Evolutionary conservation across 2,113 vertebrate species (phyloP).

Genomic region (Nothobranchius kuhntae): DNA sequence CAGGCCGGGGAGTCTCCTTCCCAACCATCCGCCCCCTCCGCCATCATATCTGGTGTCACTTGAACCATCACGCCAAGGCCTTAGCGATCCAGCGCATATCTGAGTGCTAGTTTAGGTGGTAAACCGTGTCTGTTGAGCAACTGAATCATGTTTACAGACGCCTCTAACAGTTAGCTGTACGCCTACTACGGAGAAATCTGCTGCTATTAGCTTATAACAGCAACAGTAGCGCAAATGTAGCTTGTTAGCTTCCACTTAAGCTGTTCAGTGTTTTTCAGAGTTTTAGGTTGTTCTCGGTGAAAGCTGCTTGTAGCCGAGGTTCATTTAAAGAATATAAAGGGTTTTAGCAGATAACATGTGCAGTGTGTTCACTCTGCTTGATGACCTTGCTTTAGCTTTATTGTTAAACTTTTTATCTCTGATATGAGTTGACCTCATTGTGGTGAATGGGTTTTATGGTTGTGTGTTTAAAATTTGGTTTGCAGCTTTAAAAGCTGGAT

Average conservation of each 20-base stretch:
- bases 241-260: not conserved
- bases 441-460: not conserved
- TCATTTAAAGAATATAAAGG: not conserved
- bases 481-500: no score
- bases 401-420: slow-evolving; percentile 7
- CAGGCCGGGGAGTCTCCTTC: slow-evolving; percentile 61
- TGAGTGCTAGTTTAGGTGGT: slow-evolving; percentile 23
- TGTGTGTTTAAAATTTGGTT: not conserved
- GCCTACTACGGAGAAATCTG: not conserved
- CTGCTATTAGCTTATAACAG: not conserved
- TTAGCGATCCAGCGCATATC: slow-evolving; percentile 37
- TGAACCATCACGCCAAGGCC: slow-evolving; percentile 60
- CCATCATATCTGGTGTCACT: slow-evolving; percentile 74
- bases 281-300: not conserved
- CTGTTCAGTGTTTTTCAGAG: not conserved
- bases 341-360: not conserved
- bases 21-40: slow-evolving; percentile 72
- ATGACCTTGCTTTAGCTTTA: slow-evolving; percentile 29
- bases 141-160: slow-evolving; percentile 1
- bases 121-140: slow-evolving; percentile 4
- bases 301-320: not conserved
- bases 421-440: not conserved
- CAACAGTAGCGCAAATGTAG: not conserved
- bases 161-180: not conserved
- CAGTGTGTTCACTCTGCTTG: not conserved